Conservation (phyloP, 2,797 vertebrate species). For the Urocyon cinereoargenteus region DNA sequence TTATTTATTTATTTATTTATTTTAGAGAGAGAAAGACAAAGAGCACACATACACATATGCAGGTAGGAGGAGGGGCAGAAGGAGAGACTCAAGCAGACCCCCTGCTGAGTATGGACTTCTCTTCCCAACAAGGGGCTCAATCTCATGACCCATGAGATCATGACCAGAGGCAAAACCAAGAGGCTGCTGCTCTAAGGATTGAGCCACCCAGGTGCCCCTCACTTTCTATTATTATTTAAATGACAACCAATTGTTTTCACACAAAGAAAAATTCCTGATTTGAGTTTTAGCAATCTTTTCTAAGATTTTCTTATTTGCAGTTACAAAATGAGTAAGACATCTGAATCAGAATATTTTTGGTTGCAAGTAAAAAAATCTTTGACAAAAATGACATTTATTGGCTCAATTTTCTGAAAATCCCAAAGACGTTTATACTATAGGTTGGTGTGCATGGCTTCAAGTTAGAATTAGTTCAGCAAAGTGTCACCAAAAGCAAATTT, state of each 20-base stretch:
- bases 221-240: constrained; percentile 15
- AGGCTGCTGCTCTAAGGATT: background rate
- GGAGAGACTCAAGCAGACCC: background rate
- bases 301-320: constrained; percentile 21
- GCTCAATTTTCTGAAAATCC: constrained; percentile 42
- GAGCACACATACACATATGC: background rate
- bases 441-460: background rate
- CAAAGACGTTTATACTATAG: background rate
- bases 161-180: background rate
- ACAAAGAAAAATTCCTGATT: constrained; percentile 2
- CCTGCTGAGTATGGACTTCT: background rate
- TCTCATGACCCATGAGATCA: background rate
- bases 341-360: constrained; percentile 1
- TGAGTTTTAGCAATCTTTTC: constrained; percentile 41
- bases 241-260: background rate
- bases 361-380: constrained; percentile 21
- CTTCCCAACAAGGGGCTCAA: background rate
- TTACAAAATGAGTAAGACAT: constrained; percentile 3
- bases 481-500: background rate
- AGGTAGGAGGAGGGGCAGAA: background rate
- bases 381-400: background rate
- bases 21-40: background rate
- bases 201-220: background rate
- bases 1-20: background rate
- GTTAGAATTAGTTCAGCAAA: constrained; percentile 41